phyloP scores from a whole-genome alignment of 2,113 vertebrate species.

The cattle (Bos taurus) region DNA sequence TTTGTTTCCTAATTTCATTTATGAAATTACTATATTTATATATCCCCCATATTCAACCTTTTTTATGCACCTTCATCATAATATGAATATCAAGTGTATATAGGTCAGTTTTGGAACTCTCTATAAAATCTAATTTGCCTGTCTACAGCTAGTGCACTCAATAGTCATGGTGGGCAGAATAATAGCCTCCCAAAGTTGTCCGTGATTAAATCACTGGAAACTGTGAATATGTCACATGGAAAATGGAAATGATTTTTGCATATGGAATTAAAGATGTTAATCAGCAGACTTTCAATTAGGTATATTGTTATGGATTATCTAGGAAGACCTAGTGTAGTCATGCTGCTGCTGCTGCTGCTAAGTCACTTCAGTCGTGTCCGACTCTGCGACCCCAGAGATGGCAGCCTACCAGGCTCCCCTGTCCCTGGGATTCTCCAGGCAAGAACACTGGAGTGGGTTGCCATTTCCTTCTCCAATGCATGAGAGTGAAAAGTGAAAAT shows the following conservation, averaged over 20 bases:
- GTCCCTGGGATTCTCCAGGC: too few species aligned
- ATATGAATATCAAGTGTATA: neutral
- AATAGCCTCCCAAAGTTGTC: neutral
- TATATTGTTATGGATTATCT: neutral
- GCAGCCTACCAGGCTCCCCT: too few species aligned
- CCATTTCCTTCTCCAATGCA: too few species aligned
- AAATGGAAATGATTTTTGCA: neutral
- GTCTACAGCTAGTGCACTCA: neutral
- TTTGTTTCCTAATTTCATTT: neutral
- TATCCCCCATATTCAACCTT: neutral
- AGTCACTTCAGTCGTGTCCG: accelerated
- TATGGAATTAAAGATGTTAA: neutral
- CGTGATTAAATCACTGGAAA: neutral
- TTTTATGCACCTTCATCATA: neutral
- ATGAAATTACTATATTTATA: neutral
- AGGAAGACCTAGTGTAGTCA: neutral
- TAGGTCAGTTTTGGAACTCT: neutral
- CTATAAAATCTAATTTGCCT: neutral
- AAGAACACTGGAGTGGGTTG: too few species aligned
- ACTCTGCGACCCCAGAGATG: too few species aligned
- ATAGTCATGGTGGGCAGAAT: neutral
- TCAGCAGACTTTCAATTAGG: neutral
- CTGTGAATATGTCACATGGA: neutral
- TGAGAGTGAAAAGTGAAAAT: too few species aligned
- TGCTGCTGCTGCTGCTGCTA: too few species aligned